Evolutionary conservation across 1,140 invertebrate genomes (phyloP).

Genomic region (Pomacea maculata): DNA sequence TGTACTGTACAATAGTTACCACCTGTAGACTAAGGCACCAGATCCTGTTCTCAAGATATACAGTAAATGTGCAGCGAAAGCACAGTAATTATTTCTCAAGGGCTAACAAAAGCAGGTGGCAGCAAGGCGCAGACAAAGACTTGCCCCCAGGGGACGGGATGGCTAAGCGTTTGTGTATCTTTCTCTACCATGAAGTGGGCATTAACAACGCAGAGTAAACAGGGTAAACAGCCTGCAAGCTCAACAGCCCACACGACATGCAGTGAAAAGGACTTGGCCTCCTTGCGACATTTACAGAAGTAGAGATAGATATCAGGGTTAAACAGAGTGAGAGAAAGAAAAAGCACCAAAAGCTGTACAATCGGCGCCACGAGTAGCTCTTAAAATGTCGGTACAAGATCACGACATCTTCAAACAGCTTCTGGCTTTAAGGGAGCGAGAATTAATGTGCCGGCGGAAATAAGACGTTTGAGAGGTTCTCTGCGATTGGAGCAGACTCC

Average conservation of each 20-base stretch:
- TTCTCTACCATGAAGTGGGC: background rate
- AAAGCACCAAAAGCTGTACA: background rate
- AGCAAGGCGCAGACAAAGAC: background rate
- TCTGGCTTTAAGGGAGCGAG: constrained; percentile 11
- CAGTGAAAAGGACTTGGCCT: background rate
- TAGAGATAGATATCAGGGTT: constrained; percentile 3
- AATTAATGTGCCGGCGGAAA: background rate
- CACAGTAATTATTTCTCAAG: too few species aligned
- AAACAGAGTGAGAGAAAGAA: background rate
- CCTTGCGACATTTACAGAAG: background rate
- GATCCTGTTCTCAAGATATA: too few species aligned
- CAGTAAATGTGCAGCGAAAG: too few species aligned
- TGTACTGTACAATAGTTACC: too few species aligned
- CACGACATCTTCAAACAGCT: constrained; percentile 13
- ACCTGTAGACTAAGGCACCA: too few species aligned
- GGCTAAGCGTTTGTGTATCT: background rate
- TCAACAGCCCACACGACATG: background rate
- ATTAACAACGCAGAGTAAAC: background rate
- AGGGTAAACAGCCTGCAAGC: background rate
- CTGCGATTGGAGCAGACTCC: background rate
- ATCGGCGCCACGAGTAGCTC: background rate
- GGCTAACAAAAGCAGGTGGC: background rate
- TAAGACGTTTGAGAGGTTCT: background rate
- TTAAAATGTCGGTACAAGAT: background rate
- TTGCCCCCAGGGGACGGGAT: background rate